phyloP scores from a whole-genome alignment of 2,113 vertebrate species.

The Chinchilla lanigera region DNA sequence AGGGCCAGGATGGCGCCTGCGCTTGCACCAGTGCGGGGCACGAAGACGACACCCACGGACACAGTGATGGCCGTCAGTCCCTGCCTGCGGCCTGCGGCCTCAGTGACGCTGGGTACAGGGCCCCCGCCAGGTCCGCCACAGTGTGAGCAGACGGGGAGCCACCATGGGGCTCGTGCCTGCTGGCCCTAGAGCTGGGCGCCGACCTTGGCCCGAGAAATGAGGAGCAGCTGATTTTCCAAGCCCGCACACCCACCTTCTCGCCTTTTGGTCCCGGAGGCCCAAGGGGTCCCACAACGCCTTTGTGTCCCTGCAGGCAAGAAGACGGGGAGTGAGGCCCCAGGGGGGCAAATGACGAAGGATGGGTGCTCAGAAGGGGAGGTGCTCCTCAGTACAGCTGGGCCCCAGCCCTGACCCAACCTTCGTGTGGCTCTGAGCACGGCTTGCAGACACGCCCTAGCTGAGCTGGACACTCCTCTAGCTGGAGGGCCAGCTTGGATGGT shows the following conservation, averaged over 20 bases:
- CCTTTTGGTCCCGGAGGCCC: slow-evolving; percentile 95
- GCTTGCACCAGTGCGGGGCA: not conserved
- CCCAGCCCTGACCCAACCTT: not conserved
- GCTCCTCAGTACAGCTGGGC: not conserved
- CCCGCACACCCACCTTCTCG: slow-evolving; percentile 92
- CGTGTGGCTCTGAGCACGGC: not conserved
- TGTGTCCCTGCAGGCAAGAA: slow-evolving; percentile 91
- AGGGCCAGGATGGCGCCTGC: not conserved
- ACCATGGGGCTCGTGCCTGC: not conserved
- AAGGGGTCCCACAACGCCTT: slow-evolving; percentile 91
- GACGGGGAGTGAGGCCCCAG: not conserved
- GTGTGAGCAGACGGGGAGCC: not conserved
- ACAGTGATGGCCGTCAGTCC: accelerated
- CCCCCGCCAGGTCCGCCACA: not conserved
- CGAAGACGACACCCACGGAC: not conserved
- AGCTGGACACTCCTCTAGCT: not conserved
- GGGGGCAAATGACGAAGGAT: not conserved
- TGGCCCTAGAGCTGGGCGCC: not conserved
- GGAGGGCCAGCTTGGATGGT: not conserved
- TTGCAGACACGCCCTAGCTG: too few relatives aligned
- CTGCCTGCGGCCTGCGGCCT: not conserved
- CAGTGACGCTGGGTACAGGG: not conserved
- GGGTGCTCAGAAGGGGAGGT: not conserved
- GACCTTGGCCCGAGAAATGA: accelerated
- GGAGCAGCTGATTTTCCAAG: not conserved